A percentile compares a stretch with the other conserved stretches of the same genome.
phyloP scores from a whole-genome alignment of 1,140 invertebrate genomes.

The Diploscapter pachys region DNA sequence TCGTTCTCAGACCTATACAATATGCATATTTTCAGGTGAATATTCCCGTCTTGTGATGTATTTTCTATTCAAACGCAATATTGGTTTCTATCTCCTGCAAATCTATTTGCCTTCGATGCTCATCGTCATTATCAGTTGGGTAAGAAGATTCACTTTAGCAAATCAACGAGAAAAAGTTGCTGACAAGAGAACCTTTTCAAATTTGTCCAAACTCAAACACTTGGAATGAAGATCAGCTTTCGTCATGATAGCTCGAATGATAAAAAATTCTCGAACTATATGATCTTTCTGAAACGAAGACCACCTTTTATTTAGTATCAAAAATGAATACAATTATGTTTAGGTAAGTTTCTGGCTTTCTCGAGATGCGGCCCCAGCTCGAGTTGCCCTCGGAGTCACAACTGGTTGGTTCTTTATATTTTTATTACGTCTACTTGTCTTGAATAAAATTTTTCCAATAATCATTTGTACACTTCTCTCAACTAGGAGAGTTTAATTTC shows the following conservation, averaged over 20 bases:
- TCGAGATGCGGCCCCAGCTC: conserved; percentile 49
- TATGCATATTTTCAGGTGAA: conserved; percentile 37
- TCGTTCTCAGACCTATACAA: neutral
- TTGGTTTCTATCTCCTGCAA: conserved; percentile 49
- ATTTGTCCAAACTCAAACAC: too few species aligned
- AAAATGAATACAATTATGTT: neutral
- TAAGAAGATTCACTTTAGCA: neutral
- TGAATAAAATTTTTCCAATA: too few species aligned
- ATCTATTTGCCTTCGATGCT: conserved; percentile 49
- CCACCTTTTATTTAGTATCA: too few species aligned
- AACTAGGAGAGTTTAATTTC: too few species aligned
- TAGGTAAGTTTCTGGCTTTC: conserved; percentile 54
- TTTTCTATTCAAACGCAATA: conserved; percentile 52
- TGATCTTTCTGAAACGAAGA: too few species aligned
- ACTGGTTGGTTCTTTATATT: neutral
- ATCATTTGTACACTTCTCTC: too few species aligned
- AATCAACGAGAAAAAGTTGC: too few species aligned
- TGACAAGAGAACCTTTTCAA: too few species aligned
- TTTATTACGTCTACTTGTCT: too few species aligned
- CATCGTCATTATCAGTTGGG: conserved; percentile 54
- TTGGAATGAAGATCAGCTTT: too few species aligned
- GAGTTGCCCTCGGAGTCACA: conserved; percentile 58
- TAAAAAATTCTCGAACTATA: too few species aligned
- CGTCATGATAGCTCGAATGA: too few species aligned
- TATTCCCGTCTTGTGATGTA: conserved; percentile 42